Percentiles rank a stretch among this genome's conserved stretches.
These are phyloP conservation scores for Aspidiotus destructor DNA, from an alignment of 2,888 invertebrate genomes.

Conservation along the genomic window DNA sequence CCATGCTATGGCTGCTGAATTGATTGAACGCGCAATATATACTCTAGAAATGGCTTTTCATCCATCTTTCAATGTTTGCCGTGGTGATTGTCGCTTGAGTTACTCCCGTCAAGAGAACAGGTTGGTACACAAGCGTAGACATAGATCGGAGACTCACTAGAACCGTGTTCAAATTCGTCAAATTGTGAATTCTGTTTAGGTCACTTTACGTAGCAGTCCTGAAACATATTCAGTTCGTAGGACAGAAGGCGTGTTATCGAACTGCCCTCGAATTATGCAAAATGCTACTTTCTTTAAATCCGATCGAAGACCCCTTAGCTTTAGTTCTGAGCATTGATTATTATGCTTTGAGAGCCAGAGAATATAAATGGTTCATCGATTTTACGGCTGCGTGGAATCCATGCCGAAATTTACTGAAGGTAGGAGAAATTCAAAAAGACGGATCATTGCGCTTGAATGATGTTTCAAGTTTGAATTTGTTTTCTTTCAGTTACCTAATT, in stretches of 20 bases:
- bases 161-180: too few relatives aligned
- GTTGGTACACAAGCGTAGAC: slow-evolving; percentile 40
- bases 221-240: slow-evolving; percentile 67
- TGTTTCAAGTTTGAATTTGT: too few relatives aligned
- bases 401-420: slow-evolving; percentile 36
- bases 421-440: slow-evolving; percentile 21
- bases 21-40: slow-evolving; percentile 67
- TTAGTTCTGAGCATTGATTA: slow-evolving; percentile 68
- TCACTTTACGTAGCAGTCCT: slow-evolving; percentile 70
- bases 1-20: slow-evolving; percentile 63
- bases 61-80: slow-evolving; percentile 64
- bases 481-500: slow-evolving; percentile 66
- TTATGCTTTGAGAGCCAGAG: slow-evolving; percentile 64
- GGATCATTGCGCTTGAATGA: too few relatives aligned
- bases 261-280: slow-evolving; percentile 83
- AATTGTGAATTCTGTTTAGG: slow-evolving; percentile 42
- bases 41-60: slow-evolving; percentile 69
- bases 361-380: slow-evolving; percentile 58
- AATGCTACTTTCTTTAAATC: slow-evolving; percentile 65
- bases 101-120: slow-evolving; percentile 73
- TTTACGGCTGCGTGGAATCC: slow-evolving; percentile 38
- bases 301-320: slow-evolving; percentile 66
- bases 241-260: slow-evolving; percentile 68
- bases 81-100: slow-evolving; percentile 63
- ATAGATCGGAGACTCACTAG: background rate